Base-by-base conservation (phyloP, 1,140 invertebrate genomes). In the Phortica variegata region DNA sequence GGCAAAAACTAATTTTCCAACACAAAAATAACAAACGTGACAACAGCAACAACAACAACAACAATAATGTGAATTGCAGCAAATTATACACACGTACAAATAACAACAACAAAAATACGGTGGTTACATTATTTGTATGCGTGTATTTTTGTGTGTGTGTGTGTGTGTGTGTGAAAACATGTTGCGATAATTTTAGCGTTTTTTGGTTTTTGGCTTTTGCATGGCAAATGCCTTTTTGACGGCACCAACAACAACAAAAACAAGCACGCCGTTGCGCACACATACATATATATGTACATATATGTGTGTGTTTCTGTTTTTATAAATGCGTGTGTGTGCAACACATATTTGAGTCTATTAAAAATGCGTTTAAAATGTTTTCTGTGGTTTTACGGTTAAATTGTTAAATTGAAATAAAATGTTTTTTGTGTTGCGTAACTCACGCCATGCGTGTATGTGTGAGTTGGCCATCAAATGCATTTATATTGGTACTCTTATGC, bases 281-380 rank as follows among this genome's bases (percentile, higher is more conserved):
- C n/a, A n/a, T n/a, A n/a, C n/a, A n/a, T n/a, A n/a, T n/a, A n/a
- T n/a, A n/a, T n/a, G n/a, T n/a, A n/a, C n/a, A n/a, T n/a, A n/a
- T n/a, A n/a, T n/a, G n/a, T n/a, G n/a, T n/a, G n/a, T n/a, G n/a
- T n/a, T n/a, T n/a, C n/a, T n/a, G n/a, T n/a, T 68, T 46, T 66
- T 62, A 63, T 68, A 68, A 68, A 68, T 68, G 63, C 55, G 57
- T 49, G 48, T 68, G 62, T 68, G 63, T 66, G 56, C 59, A 59
- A 58, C 70, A 73, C 70, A 73, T 73, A 60, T 73, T 73, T 70
- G 69, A 73, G 70, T 73, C 70, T 66, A 73, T 73, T 73, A 73
- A 73, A 73, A 73, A 73, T 73, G 65, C 70, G 70, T 73, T 73
- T 73, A 70, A 73, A 69, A 73, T 73, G 58, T 53, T 73, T 73